phyloP scores from a whole-genome alignment of 2,888 invertebrate species.

The Achlya flavicornis region DNA sequence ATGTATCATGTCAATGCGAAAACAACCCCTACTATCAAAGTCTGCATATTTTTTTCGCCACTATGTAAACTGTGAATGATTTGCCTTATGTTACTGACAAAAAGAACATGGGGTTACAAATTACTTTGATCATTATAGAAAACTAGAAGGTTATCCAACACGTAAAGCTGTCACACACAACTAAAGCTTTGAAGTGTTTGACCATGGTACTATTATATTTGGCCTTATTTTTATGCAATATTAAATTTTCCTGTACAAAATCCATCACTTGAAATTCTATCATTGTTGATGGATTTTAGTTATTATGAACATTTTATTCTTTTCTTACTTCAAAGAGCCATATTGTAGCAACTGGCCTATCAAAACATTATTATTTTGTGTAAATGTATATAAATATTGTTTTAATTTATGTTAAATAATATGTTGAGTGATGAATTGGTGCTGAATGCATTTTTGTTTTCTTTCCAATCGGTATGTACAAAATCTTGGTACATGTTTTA shows the following conservation, averaged over 20 bases:
- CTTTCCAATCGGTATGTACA: background rate
- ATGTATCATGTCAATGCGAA: background rate
- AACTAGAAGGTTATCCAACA: background rate
- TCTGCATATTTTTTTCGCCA: background rate
- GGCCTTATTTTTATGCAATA: conserved; percentile 1
- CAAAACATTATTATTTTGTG: conserved; percentile 44
- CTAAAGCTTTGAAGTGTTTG: background rate
- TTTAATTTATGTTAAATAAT: conserved; percentile 65
- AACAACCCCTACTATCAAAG: background rate
- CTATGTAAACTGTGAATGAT: too few relatives aligned
- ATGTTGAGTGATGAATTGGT: conserved; percentile 65
- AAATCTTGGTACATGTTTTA: conserved; percentile 4
- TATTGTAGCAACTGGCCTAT: background rate
- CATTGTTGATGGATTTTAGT: background rate
- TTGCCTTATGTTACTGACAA: background rate
- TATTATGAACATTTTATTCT: background rate
- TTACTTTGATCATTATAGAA: background rate
- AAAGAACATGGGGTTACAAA: background rate
- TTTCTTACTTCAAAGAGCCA: background rate
- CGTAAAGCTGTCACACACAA: background rate
- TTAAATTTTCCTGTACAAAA: background rate
- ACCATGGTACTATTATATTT: conserved; percentile 1
- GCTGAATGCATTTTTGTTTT: conserved; percentile 64
- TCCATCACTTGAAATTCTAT: background rate
- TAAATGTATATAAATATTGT: conserved; percentile 76